phyloP scores from a whole-genome alignment of 2,888 invertebrate genomes.

The Tetragonisca angustula region DNA sequence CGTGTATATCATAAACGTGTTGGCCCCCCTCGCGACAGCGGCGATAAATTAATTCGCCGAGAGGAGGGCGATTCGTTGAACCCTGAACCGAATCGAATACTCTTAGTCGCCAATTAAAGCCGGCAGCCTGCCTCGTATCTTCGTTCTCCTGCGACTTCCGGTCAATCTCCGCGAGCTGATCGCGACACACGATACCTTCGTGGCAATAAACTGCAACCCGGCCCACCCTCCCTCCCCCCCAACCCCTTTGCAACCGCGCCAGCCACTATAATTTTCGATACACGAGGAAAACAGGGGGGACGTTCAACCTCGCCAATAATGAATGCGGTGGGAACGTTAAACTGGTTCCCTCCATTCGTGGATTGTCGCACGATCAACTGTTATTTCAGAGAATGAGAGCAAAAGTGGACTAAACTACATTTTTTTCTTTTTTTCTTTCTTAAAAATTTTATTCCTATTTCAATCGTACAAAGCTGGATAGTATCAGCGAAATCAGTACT shows the following conservation, averaged over 20 bases:
- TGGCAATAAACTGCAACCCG: constrained; percentile 49
- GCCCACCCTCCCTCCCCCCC: too few species aligned
- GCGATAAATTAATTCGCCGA: constrained; percentile 42
- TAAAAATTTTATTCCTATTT: too few species aligned
- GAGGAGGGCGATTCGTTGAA: constrained; percentile 39
- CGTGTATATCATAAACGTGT: constrained; percentile 24
- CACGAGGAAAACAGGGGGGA: neutral
- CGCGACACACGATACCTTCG: constrained; percentile 50
- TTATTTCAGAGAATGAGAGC: too few species aligned
- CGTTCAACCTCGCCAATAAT: neutral
- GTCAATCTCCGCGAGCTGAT: constrained; percentile 37
- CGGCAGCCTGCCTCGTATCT: constrained; percentile 27
- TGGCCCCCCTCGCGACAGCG: constrained; percentile 20
- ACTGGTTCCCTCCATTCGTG: too few species aligned
- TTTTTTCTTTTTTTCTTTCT: too few species aligned
- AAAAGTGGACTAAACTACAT: too few species aligned
- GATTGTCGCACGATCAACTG: too few species aligned
- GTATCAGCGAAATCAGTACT: too few species aligned
- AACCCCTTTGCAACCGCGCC: neutral
- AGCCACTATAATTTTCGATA: constrained; percentile 16
- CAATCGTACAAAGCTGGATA: too few species aligned
- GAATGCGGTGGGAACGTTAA: neutral
- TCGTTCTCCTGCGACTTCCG: constrained; percentile 47
- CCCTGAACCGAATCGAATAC: constrained; percentile 50
- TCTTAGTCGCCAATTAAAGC: constrained; percentile 31